Conservation (phyloP, 2,113 vertebrate genomes). For the Muntiacus reevesi region DNA sequence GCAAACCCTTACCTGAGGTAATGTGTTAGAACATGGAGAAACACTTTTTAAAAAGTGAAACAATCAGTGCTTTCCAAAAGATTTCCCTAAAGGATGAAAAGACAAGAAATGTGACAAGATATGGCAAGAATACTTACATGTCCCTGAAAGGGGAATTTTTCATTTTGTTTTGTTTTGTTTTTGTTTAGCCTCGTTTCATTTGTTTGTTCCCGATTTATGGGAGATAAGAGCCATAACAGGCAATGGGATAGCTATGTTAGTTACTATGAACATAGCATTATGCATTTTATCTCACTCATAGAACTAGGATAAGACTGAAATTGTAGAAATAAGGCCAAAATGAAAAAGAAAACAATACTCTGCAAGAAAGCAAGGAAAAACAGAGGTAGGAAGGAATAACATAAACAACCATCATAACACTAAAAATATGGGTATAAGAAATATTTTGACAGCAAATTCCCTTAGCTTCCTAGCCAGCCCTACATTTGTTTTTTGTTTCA, state of each 20-base stretch:
- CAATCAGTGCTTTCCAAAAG: neutral
- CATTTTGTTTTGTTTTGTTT: neutral
- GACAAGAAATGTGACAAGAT: neutral
- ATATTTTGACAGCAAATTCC: neutral
- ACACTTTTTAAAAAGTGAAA: neutral
- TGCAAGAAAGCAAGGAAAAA: neutral
- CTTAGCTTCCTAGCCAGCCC: neutral
- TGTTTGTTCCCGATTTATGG: neutral
- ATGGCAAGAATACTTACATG: too few species aligned
- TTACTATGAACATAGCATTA: rapidly evolving
- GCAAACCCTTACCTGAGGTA: neutral
- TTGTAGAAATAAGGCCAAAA: neutral
- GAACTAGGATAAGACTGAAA: neutral
- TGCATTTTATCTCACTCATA: neutral
- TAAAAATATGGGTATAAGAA: neutral
- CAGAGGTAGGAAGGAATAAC: neutral
- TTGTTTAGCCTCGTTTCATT: neutral
- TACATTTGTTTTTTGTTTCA: neutral
- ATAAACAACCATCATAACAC: neutral
- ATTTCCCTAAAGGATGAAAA: neutral
- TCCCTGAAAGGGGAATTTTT: neutral
- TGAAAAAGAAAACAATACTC: neutral
- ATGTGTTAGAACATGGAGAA: neutral
- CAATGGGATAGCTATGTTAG: rapidly evolving
- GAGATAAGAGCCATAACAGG: rapidly evolving